Percentiles rank a stretch among this genome's conserved stretches.
Conservation (phyloP, 2,797 vertebrate species). For the Acipenser oxyrinchus region DNA sequence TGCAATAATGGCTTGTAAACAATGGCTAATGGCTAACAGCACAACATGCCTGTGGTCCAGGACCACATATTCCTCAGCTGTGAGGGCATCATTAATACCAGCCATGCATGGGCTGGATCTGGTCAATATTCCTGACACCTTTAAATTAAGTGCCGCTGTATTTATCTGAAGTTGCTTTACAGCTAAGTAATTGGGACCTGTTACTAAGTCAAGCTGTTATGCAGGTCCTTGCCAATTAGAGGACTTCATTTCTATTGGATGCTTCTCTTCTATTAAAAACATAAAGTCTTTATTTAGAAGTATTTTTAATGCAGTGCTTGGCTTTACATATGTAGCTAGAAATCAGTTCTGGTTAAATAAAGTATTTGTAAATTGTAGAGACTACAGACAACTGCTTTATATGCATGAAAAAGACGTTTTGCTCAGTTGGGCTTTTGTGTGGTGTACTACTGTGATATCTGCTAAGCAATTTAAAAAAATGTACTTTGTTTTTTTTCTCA, state of each 20-base stretch:
- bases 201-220: conserved; percentile 30
- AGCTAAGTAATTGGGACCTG: conserved; percentile 45
- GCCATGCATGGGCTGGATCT: conserved; percentile 1
- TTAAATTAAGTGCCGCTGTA: conserved; percentile 18
- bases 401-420: conserved; percentile 26
- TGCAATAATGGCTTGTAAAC: conserved; percentile 1
- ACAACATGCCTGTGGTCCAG: background rate
- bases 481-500: conserved; percentile 21
- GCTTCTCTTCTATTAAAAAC: conserved; percentile 25
- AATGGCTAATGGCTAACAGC: conserved; percentile 1
- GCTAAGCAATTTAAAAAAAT: conserved; percentile 16
- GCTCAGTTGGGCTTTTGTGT: conserved; percentile 16
- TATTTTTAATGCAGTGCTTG: conserved; percentile 33
- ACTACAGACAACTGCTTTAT: conserved; percentile 30
- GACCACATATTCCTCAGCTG: conserved; percentile 7
- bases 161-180: conserved; percentile 43
- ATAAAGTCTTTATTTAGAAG: conserved; percentile 51
- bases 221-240: conserved; percentile 35
- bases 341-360: conserved; percentile 21
- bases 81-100: conserved; percentile 4
- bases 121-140: conserved; percentile 3
- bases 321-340: conserved; percentile 45
- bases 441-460: conserved; percentile 4
- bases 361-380: conserved; percentile 44
- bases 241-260: conserved; percentile 22